Base-by-base conservation (phyloP, 2,888 invertebrate genomes). In the Hypolimnas misippus region DNA sequence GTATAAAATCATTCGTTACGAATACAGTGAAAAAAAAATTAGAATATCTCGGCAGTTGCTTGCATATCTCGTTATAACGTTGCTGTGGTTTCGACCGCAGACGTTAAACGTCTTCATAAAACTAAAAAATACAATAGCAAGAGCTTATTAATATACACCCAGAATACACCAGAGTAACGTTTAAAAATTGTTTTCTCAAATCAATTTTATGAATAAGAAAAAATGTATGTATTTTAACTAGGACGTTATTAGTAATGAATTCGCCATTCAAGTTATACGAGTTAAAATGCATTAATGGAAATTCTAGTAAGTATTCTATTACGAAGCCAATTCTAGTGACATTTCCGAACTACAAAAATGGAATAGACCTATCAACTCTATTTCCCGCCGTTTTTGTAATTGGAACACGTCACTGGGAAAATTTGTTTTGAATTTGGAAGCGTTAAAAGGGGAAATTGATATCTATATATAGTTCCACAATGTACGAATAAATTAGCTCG, bases 371-470 rank as follows among this genome's bases (percentile, higher is more conserved):
- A 17, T 52, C 31, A 31, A 16, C 33, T 33, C 16, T 52, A 19
- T 44, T 58, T 52, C 52, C 12, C 33, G 51, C 21, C 40, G 19
- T 42, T 51, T 58, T 42, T 50, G 10, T 52, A 59, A 59, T 59
- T 59, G 31, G 52, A 33, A 44, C 52, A 59, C 33, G 52, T 44
- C 42, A 21, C 31, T 19, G 21, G 21, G 19, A 16, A 10, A n/a
- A 29, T 52, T 50, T 58, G 51, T 51, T 31, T 58, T 51, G 19
- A 58, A 52, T 44, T 52, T 52, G 33, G 21, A 7, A 44, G 29
- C 40, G 19, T 52, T 25, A 31, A 42, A 35, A 42, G 38, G 21
- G 29, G 38, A 50, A 57, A 40, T 40, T 38, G 50, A 49, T 49
- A 16, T 1, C 16, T 14, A 40, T 40, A 14, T 40, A 40, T 40